These are phyloP conservation scores for Hylyphantes graminicola DNA, from an alignment of 1,140 invertebrate genomes.

Conservation along the genomic window DNA sequence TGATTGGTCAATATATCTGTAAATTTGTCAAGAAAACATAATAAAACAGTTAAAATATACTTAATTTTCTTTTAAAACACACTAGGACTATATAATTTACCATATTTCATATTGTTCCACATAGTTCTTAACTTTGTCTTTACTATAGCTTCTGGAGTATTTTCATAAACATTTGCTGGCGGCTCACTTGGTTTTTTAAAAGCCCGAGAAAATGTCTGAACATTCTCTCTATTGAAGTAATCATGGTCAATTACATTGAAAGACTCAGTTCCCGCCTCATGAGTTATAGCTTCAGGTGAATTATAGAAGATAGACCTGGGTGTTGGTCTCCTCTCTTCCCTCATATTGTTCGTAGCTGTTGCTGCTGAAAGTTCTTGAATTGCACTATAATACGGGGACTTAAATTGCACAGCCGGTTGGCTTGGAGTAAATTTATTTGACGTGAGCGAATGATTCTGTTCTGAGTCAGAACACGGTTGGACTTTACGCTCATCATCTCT, in stretches of 20 bases:
- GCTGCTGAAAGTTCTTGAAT: too few species aligned
- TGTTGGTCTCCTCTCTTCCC: too few species aligned
- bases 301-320: too few species aligned
- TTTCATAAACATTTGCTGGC: not conserved
- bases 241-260: not conserved
- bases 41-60: not conserved
- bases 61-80: not conserved
- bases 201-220: not conserved
- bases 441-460: too few species aligned
- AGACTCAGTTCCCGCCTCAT: too few species aligned
- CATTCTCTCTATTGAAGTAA: not conserved
- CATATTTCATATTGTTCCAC: slow-evolving; percentile 93
- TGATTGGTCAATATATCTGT: not conserved
- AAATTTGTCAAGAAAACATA: not conserved
- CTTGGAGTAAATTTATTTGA: too few species aligned
- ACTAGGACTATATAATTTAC: slow-evolving; percentile 67
- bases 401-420: too few species aligned
- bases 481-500: too few species aligned
- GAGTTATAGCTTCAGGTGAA: too few species aligned
- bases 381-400: too few species aligned
- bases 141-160: slow-evolving; percentile 71
- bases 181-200: slow-evolving; percentile 14
- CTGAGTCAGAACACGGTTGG: too few species aligned
- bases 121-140: slow-evolving; percentile 84
- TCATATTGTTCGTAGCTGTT: too few species aligned